Conservation (phyloP, 2,797 vertebrate species). For the Chelon labrosus region DNA sequence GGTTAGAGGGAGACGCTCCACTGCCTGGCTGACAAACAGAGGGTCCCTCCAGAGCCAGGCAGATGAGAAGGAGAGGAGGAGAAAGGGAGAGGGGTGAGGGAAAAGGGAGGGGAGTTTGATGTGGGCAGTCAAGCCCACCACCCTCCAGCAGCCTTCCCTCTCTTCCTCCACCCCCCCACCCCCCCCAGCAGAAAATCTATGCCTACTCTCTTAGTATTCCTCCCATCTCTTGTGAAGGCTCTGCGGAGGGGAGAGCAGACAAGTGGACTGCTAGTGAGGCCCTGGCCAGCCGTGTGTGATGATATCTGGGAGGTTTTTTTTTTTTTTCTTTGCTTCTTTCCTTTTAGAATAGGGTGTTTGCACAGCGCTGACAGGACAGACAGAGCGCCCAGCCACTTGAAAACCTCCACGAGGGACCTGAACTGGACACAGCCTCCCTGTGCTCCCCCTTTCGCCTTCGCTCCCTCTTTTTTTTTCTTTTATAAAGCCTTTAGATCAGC, state of each 20-base stretch:
- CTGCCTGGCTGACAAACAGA: conserved; percentile 88
- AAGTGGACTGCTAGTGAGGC: conserved; percentile 82
- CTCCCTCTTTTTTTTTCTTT: conserved; percentile 2
- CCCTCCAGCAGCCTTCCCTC: conserved; percentile 69
- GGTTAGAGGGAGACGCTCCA: conserved; percentile 84
- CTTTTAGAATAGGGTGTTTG: conserved; percentile 77
- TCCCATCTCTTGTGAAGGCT: conserved; percentile 81
- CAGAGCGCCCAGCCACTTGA: conserved; percentile 73
- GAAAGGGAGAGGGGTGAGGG: conserved; percentile 69
- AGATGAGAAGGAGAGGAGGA: conserved; percentile 81
- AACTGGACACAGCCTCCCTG: conserved; percentile 67
- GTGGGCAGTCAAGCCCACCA: conserved; percentile 84
- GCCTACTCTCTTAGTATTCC: conserved; percentile 87
- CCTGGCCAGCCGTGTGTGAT: conserved; percentile 81
- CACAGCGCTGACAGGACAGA: conserved; percentile 80
- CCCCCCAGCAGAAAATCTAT: conserved; percentile 85
- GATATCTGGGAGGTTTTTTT: conserved; percentile 72
- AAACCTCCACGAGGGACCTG: conserved; percentile 75
- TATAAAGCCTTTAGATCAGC: conserved; percentile 31
- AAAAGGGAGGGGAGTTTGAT: conserved; percentile 84
- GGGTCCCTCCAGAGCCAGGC: conserved; percentile 85
- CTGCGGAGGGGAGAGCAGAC: conserved; percentile 80
- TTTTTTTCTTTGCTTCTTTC: conserved; percentile 46
- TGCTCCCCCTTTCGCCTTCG: conserved; percentile 31
- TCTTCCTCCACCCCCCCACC: conserved; percentile 48